Evolutionary conservation across 2,797 vertebrate genomes (phyloP).

Genomic region (Schizothorax lantsangensis): DNA sequence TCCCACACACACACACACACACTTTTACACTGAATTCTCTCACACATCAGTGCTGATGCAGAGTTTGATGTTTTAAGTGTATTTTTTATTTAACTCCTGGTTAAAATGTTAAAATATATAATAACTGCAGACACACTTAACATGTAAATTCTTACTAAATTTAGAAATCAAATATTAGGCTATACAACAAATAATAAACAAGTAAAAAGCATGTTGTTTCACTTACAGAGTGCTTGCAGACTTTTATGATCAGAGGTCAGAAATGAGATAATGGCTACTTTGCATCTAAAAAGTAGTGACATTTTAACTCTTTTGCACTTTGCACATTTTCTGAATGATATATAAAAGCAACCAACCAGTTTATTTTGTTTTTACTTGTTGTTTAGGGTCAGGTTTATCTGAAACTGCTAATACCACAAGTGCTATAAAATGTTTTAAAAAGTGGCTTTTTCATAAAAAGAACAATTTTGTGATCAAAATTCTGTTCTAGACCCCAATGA

Average conservation of each 20-base stretch:
- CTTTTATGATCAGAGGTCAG: not conserved
- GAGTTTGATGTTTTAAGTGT: not conserved
- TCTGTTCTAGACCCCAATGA: not conserved
- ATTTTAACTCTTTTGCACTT: not conserved
- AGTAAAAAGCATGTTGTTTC: not conserved
- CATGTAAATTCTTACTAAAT: not conserved
- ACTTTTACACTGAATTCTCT: conserved; percentile 5
- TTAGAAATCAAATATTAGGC: not conserved
- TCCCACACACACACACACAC: not conserved
- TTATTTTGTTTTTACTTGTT: not conserved
- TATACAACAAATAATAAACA: not conserved
- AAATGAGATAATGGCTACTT: not conserved
- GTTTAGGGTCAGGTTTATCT: not conserved
- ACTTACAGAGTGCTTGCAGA: not conserved
- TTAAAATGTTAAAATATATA: conserved; percentile 21
- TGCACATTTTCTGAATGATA: not conserved
- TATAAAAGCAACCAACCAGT: not conserved
- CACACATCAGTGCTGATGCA: conserved; percentile 15
- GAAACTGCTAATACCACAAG: not conserved
- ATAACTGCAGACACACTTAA: conserved; percentile 10
- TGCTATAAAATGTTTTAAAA: not conserved
- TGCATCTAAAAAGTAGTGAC: not conserved
- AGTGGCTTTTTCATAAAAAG: not conserved
- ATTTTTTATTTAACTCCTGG: conserved; percentile 6
- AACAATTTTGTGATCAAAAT: not conserved